These are phyloP conservation scores for Kryptolebias ocellatus DNA, from an alignment of 2,797 vertebrate species.

Conservation along the genomic window DNA sequence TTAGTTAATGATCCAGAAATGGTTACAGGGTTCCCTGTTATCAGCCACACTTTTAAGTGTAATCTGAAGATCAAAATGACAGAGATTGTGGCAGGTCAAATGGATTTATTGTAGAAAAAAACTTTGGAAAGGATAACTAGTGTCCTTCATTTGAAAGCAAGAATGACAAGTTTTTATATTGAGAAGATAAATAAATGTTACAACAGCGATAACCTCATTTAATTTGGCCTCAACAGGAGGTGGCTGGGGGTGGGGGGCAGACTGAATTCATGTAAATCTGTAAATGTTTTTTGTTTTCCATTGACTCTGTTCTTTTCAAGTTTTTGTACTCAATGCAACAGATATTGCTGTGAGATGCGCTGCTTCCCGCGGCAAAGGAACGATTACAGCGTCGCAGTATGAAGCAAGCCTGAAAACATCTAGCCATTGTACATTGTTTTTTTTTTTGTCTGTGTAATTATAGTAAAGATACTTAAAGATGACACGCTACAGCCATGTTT, in stretches of 20 bases:
- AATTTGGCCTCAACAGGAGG: slow-evolving; percentile 30
- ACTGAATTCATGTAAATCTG: slow-evolving; percentile 78
- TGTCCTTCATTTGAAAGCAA: slow-evolving; percentile 27
- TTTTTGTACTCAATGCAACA: slow-evolving; percentile 75
- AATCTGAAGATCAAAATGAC: slow-evolving; percentile 10
- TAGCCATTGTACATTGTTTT: slow-evolving; percentile 81
- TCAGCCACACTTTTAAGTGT: slow-evolving; percentile 25
- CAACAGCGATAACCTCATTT: slow-evolving; percentile 16
- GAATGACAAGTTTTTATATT: slow-evolving; percentile 31
- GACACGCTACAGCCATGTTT: background rate
- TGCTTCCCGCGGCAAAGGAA: slow-evolving; percentile 68
- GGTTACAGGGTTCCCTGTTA: background rate
- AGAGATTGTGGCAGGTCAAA: slow-evolving; percentile 10
- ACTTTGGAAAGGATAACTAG: slow-evolving; percentile 21
- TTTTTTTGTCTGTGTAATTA: slow-evolving; percentile 82
- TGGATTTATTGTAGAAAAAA: slow-evolving; percentile 22
- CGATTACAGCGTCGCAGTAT: slow-evolving; percentile 47
- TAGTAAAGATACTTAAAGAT: slow-evolving; percentile 82
- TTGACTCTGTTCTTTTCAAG: slow-evolving; percentile 65
- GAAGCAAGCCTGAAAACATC: slow-evolving; percentile 66
- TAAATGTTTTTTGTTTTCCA: slow-evolving; percentile 76
- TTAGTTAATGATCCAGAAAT: background rate
- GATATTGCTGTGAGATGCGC: slow-evolving; percentile 63
- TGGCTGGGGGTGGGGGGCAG: slow-evolving; percentile 27
- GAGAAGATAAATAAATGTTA: slow-evolving; percentile 23